A percentile compares a stretch with the other conserved stretches of the same genome.
phyloP scores from a whole-genome alignment of 30 jellyfish, hydroid and myxozoan genomes.

The Hydractinia symbiolongicarpus region DNA sequence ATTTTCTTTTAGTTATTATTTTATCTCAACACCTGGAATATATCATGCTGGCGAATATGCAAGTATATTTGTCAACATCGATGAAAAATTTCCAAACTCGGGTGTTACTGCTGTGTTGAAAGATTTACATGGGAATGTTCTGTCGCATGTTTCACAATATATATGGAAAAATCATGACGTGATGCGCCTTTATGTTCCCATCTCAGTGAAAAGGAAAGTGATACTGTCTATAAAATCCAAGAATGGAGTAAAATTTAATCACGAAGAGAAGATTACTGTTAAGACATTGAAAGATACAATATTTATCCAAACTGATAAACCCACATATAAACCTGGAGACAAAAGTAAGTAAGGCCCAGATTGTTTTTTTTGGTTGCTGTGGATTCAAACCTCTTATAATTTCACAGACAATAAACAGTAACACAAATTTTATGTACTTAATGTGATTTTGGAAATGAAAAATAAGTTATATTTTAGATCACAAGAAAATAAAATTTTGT shows the following conservation, averaged over 20 bases:
- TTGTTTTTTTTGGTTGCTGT: background rate
- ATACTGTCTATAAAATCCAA: background rate
- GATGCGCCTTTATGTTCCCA: too few relatives aligned
- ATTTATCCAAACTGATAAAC: constrained; percentile 86
- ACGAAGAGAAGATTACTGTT: background rate
- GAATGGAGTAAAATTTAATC: constrained; percentile 2
- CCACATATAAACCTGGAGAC: constrained; percentile 95
- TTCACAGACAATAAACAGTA: too few relatives aligned
- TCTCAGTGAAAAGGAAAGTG: background rate
- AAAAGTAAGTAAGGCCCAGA: constrained; percentile 47
- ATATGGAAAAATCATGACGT: background rate
- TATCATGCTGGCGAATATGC: constrained; percentile 5
- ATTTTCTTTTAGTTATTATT: background rate
- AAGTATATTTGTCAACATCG: background rate
- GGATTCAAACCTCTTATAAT: background rate
- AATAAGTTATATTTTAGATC: too few relatives aligned
- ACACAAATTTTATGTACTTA: background rate
- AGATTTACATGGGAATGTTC: background rate
- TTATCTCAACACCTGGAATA: background rate
- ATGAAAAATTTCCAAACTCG: background rate
- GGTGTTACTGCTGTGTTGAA: background rate
- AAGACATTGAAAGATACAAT: constrained; percentile 14
- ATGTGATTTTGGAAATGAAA: background rate
- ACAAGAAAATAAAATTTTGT: too few relatives aligned
- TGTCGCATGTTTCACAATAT: background rate